phyloP scores from a whole-genome alignment of 2,113 vertebrate genomes.

The Tenrec ecaudatus region DNA sequence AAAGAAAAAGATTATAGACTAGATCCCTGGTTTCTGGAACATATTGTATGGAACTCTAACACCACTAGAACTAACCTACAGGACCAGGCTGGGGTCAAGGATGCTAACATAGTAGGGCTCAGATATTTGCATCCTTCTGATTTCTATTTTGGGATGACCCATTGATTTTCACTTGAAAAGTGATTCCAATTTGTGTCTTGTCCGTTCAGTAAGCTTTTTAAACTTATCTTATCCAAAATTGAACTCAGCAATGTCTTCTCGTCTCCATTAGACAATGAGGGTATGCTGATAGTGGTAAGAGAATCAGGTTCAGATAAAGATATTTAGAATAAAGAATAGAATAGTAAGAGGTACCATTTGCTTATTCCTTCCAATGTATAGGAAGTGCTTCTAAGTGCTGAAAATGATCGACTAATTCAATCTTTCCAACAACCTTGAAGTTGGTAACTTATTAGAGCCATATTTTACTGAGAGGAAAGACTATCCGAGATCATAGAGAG shows the following conservation, averaged over 20 bases:
- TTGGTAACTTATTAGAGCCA: background rate
- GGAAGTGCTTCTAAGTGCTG: background rate
- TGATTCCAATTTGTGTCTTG: background rate
- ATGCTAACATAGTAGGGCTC: background rate
- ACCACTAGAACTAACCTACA: background rate
- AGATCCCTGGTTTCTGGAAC: background rate
- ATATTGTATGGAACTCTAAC: background rate
- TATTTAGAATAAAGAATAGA: background rate
- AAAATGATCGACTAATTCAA: slow-evolving; percentile 22
- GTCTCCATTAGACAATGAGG: background rate
- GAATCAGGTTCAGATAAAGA: background rate
- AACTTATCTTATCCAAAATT: background rate
- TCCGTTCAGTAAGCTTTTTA: background rate
- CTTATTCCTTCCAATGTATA: background rate
- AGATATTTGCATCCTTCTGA: background rate
- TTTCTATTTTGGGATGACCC: background rate
- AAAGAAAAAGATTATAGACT: background rate
- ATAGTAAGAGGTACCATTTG: background rate
- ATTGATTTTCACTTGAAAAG: background rate
- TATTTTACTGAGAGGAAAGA: background rate
- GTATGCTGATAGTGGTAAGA: background rate
- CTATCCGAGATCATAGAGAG: background rate
- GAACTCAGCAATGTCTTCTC: background rate
- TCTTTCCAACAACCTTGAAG: slow-evolving; percentile 20
- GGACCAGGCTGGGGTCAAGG: background rate